phyloP scores from a whole-genome alignment of 37 sponge, comb jelly and placozoan genomes.

The Chondrosia reniformis region DNA sequence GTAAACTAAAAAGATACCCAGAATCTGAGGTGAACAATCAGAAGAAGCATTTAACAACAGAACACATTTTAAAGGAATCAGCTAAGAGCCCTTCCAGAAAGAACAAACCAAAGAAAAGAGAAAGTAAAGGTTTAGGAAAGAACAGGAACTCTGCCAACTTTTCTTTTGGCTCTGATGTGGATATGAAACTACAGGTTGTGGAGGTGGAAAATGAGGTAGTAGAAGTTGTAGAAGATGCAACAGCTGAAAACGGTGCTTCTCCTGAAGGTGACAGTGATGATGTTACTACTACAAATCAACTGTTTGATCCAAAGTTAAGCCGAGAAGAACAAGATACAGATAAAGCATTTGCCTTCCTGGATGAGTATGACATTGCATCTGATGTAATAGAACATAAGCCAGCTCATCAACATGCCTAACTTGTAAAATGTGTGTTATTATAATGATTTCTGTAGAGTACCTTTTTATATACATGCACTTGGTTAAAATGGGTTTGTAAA shows the following conservation, averaged over 20 bases:
- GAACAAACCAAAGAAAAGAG: neutral
- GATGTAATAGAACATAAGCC: neutral
- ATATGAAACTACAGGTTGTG: neutral
- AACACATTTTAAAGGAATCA: neutral
- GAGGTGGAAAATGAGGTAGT: neutral
- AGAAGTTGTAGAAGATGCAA: neutral
- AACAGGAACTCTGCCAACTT: neutral
- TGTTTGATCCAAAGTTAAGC: neutral
- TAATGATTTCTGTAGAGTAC: no score
- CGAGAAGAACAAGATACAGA: neutral
- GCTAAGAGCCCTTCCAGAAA: neutral
- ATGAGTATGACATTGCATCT: neutral
- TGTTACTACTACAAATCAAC: neutral
- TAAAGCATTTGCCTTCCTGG: conserved; percentile 1
- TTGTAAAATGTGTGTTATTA: no score
- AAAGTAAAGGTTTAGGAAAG: neutral
- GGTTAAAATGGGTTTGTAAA: no score
- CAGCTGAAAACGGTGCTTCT: neutral
- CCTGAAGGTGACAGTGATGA: neutral
- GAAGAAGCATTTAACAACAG: neutral
- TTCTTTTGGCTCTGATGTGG: neutral
- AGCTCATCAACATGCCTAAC: no score
- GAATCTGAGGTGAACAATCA: neutral
- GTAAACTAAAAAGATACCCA: neutral
- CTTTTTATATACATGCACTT: no score